These are phyloP conservation scores for Drosophila repleta DNA, from an alignment of 1,140 invertebrate species.

Conservation along the genomic window DNA sequence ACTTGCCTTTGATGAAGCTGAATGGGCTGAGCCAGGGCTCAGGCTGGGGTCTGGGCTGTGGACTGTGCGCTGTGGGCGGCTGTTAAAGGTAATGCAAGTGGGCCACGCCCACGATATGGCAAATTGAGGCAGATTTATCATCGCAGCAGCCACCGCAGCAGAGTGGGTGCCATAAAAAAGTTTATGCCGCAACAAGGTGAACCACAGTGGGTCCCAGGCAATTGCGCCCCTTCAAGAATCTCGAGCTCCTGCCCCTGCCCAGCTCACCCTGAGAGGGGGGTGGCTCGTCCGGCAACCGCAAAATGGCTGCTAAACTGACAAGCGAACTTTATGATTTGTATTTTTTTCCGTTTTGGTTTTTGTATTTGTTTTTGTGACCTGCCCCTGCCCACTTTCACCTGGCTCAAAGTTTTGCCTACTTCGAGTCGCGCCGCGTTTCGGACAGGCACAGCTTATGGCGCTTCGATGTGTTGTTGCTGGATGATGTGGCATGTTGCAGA, in stretches of 20 bases:
- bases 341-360: slow-evolving; percentile 3
- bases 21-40: not conserved
- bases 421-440: slow-evolving; percentile 24
- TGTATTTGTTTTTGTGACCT: no score
- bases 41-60: no score
- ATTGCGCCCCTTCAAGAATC: slow-evolving; percentile 66
- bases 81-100: slow-evolving; percentile 57
- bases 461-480: slow-evolving; percentile 55
- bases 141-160: slow-evolving; percentile 39
- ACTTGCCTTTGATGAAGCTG: slow-evolving; percentile 76
- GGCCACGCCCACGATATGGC: slow-evolving; percentile 63
- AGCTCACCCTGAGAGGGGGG: slow-evolving; percentile 43
- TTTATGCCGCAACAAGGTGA: slow-evolving; percentile 74
- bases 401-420: slow-evolving; percentile 22
- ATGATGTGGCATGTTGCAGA: slow-evolving; percentile 56
- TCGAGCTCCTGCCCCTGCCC: not conserved
- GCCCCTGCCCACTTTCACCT: not conserved
- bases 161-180: slow-evolving; percentile 83
- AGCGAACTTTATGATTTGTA: slow-evolving; percentile 83
- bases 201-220: slow-evolving; percentile 47
- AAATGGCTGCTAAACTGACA: slow-evolving; percentile 84
- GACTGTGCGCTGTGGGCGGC: not conserved
- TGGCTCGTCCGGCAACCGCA: slow-evolving; percentile 72
- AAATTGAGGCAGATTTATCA: slow-evolving; percentile 84
- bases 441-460: slow-evolving; percentile 49